Conservation (phyloP, 2,888 invertebrate genomes). For the Synanthedon myopaeformis region DNA sequence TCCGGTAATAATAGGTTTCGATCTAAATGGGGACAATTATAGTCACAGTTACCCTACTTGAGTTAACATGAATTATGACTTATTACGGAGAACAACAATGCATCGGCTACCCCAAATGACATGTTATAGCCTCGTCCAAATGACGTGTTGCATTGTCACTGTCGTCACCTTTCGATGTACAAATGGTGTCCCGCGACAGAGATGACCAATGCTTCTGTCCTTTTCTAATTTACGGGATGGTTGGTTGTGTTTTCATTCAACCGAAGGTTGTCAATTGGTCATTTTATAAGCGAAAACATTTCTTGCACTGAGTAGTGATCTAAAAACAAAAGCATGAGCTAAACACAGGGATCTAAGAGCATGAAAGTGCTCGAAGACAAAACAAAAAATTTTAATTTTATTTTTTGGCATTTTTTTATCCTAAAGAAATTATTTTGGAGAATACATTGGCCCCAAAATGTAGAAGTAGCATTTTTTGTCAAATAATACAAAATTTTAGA, state of each 20-base stretch:
- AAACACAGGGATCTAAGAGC: no score
- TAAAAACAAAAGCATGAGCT: no score
- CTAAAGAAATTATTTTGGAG: no score
- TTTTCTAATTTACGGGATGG: not conserved
- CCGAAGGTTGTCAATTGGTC: no score
- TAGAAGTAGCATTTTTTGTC: no score
- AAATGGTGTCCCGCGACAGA: conserved; percentile 29
- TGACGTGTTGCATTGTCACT: conserved; percentile 62
- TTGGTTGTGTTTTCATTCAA: no score
- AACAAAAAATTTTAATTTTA: no score
- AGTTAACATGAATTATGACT: conserved; percentile 61
- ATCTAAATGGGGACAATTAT: conserved; percentile 45
- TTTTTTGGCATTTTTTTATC: no score
- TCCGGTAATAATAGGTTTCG: conserved; percentile 43
- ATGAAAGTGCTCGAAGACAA: no score
- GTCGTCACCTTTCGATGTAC: conserved; percentile 39
- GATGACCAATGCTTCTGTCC: conserved; percentile 3
- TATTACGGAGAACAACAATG: conserved; percentile 27
- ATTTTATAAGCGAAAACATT: not conserved
- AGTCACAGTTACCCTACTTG: conserved; percentile 42
- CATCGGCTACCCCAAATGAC: conserved; percentile 1
- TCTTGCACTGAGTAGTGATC: no score
- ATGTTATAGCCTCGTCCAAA: conserved; percentile 24
- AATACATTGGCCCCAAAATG: no score
- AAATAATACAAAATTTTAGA: no score